phyloP scores from a whole-genome alignment of 2,113 vertebrate species.

The Eira barbara region DNA sequence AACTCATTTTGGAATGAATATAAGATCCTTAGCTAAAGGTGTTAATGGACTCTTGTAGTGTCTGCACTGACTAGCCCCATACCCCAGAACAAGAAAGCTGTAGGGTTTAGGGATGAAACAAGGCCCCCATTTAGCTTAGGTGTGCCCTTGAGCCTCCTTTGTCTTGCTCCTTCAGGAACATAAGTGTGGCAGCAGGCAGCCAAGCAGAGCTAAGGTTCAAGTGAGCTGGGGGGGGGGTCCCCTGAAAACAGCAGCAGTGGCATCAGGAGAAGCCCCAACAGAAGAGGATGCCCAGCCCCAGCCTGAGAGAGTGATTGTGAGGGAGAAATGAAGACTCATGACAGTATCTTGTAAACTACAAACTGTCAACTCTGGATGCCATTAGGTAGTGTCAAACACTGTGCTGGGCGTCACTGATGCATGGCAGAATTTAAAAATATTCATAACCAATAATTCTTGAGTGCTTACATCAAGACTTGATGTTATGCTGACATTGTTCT shows the following conservation, averaged over 20 bases:
- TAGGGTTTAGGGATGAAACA: background rate
- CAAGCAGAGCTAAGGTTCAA: background rate
- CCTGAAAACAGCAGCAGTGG: background rate
- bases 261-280: background rate
- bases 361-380: background rate
- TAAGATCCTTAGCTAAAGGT: background rate
- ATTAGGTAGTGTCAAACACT: fast-evolving
- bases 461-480: background rate
- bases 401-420: fast-evolving
- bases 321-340: background rate
- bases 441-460: fast-evolving
- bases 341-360: background rate
- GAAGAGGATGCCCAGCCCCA: background rate
- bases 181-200: background rate
- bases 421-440: background rate
- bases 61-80: background rate
- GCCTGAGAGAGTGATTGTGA: background rate
- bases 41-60: background rate
- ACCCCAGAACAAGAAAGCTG: fast-evolving
- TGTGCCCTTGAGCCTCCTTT: background rate
- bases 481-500: background rate
- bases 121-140: background rate
- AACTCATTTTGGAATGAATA: background rate
- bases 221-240: background rate
- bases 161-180: fast-evolving